phyloP scores from a whole-genome alignment of 2,113 vertebrate genomes.

The Telmatochromis sp. region DNA sequence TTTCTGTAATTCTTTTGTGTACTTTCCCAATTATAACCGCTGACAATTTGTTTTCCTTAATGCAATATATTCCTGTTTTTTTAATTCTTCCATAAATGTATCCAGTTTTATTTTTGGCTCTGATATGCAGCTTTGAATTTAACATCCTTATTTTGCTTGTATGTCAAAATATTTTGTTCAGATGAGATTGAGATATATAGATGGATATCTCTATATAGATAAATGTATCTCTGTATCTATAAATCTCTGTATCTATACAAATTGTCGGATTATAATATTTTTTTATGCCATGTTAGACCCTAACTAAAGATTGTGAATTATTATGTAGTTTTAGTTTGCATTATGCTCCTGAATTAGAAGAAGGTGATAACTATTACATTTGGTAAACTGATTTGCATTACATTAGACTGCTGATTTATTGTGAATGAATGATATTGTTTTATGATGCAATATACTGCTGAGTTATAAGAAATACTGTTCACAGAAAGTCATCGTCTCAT shows the following conservation, averaged over 20 bases:
- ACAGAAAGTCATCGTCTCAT: fast-evolving
- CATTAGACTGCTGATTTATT: too few species aligned
- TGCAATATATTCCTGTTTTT: background rate
- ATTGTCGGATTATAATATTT: too few species aligned
- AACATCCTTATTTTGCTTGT: background rate
- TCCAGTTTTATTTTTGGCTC: background rate
- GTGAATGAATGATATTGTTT: too few species aligned
- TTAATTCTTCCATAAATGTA: background rate
- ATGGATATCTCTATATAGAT: background rate
- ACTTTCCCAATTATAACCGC: background rate
- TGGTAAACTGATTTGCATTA: too few species aligned
- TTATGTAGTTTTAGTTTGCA: too few species aligned
- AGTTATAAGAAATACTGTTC: too few species aligned
- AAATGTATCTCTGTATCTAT: background rate
- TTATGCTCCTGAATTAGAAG: too few species aligned
- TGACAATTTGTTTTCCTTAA: background rate
- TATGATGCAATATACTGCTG: too few species aligned
- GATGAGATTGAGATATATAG: background rate
- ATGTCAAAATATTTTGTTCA: background rate
- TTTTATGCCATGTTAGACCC: too few species aligned
- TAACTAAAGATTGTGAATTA: too few species aligned
- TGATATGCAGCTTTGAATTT: background rate
- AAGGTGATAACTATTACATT: too few species aligned
- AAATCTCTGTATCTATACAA: background rate
- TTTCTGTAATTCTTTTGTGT: background rate